Evolutionary conservation across 2,797 vertebrate genomes (phyloP).

Genomic region (Dendrocincla tyrannina): DNA sequence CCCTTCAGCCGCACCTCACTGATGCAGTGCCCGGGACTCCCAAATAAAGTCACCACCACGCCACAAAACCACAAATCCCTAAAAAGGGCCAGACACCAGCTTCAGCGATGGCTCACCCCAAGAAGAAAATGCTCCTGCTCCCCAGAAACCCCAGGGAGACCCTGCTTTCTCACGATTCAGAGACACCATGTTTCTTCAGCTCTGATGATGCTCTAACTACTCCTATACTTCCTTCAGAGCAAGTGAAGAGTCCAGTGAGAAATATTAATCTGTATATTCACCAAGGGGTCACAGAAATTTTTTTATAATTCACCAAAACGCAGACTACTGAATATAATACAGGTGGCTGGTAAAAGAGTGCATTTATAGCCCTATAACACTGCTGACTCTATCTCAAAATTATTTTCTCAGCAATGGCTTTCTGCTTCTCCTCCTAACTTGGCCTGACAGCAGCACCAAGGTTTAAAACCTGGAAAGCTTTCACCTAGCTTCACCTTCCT

Average conservation of each 20-base stretch:
- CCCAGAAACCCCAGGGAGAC: fast-evolving
- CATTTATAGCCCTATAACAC: not conserved
- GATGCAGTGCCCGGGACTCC: fast-evolving
- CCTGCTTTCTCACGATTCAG: fast-evolving
- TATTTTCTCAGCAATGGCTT: not conserved
- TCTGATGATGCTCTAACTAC: not conserved
- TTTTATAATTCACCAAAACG: not conserved
- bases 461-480: not conserved
- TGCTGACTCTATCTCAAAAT: not conserved
- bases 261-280: not conserved
- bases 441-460: not conserved
- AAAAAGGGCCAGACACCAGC: not conserved
- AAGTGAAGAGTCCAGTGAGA: not conserved
- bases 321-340: not conserved
- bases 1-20: not conserved
- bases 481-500: not conserved
- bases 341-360: fast-evolving
- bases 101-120: not conserved
- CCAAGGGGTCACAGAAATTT: not conserved
- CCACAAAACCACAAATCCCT: not conserved
- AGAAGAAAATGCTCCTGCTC: not conserved
- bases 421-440: not conserved
- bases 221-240: fast-evolving
- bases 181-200: not conserved
- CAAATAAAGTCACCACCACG: fast-evolving